Base-by-base conservation (phyloP, 2,888 invertebrate genomes). In the Lepidonotus clava region DNA sequence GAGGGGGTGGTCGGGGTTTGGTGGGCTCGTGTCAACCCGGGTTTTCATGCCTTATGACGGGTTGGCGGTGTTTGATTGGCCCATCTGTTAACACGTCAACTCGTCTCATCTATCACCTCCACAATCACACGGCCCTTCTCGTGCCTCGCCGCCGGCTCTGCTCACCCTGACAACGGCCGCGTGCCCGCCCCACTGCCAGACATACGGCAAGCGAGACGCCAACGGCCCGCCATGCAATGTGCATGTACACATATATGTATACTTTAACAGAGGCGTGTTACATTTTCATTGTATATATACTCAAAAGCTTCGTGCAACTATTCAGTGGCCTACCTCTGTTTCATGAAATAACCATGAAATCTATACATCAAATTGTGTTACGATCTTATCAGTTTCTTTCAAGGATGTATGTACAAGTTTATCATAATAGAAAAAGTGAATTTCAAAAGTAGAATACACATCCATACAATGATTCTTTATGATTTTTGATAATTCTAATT, bases 61-160 rank as follows among this genome's bases (percentile, higher is more conserved):
- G 28, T 6, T 24, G 8, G 66, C 28, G 32, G 51, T 80, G 51
- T 80, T 46, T 80, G 46, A 80, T 80, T 46, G 80, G 46, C 46
- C 80, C 80, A 80, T 41, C 80, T 80, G 80, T 80, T 80, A 80
- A 32, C 80, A 80, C 80, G 51, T 80, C 51, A 41, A n/a, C 41
- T 2, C 46, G 34, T 11, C 11, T 14, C 80, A 80, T 80, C 80
- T 46, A 80, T 80, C 80, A 80, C n/a, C n/a, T 4, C 80, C 41
- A 28, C 80, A 80, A 80, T 46, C 46, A 80, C 51, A 41, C 80
- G 6, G 14, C 11, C 1, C 80, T 11, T 28, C 32, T 18, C 51
- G 80, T 80, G 28, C 80, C 28, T 34, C 14, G 41, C 41, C 80
- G 14, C 80, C 21, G 6, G 36, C 14, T 14, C 32, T 34, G 11